Base-by-base conservation (phyloP, 2,113 vertebrate genomes). In the Odocoileus virginianus region DNA sequence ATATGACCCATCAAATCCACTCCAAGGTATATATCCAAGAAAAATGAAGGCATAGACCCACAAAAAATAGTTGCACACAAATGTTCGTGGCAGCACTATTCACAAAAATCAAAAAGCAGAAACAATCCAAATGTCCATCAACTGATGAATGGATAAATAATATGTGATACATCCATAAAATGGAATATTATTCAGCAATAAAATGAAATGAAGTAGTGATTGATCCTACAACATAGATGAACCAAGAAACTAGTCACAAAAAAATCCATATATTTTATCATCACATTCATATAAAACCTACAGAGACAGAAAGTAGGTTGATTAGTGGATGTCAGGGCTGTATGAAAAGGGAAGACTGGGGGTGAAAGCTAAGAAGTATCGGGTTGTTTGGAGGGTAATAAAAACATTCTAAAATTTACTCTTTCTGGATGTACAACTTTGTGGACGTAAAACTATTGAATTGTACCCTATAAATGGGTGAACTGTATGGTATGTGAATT, bases 161-260 rank as follows among this genome's bases (percentile, higher is more conserved):
- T 95, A 87, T 71, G 45, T 52, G n/a, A 30, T 58, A 12, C 30
- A 88, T n/a, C 55, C 43, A 50, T 85, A 54, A 25, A 94, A 52
- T 64, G 45, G 28, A 92, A 79, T 94, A 50, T 45, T 78, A 79
- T 83, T 90, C 84, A 61, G 55, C 88, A 92, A 57, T 61, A 87
- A 89, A 93, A 67, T 85, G 36, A 93, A 97, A 89, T 82, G 21
- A 95, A 82, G 27, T 91, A 89, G 16, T 79, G 54, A 50, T 5
- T 71, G 23, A 92, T 36, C 43, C 52, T 67, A 43, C 25, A 95
- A 83, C 25, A 86, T 15, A 96, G 50, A 71, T 67, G 60, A 95
- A 71, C 43, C 43, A 71, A 87, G 61, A 96, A 98, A 55, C 33
- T 45, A 89, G 19, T 95, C 81, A 96, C 64, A 94, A 87, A 94